phyloP scores from a whole-genome alignment of 2,113 vertebrate genomes.

The Trichomycterus rosablanca region DNA sequence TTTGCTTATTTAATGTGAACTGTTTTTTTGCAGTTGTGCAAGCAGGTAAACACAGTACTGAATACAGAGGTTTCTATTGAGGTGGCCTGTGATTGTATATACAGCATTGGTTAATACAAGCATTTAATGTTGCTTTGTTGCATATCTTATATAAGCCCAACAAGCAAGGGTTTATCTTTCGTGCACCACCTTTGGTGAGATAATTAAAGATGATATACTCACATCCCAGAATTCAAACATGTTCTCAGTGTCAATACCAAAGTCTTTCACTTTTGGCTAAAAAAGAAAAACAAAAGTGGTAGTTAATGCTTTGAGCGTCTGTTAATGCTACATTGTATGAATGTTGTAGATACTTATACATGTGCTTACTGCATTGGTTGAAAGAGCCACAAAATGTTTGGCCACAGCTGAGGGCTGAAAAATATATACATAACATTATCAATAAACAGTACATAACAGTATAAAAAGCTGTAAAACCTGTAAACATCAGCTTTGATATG shows the following conservation, averaged over 20 bases:
- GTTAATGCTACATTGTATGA: too few relatives aligned
- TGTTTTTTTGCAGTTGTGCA: too few relatives aligned
- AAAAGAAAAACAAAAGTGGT: slow-evolving; percentile 13
- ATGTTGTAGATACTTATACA: too few relatives aligned
- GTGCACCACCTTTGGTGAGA: too few relatives aligned
- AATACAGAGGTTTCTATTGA: too few relatives aligned
- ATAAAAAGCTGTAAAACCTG: background rate
- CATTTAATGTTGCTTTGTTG: background rate
- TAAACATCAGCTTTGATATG: background rate
- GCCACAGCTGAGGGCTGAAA: slow-evolving; percentile 83
- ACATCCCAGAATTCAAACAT: slow-evolving; percentile 99
- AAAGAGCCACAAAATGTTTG: slow-evolving; percentile 95
- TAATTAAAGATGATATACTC: slow-evolving; percentile 68
- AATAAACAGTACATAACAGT: background rate
- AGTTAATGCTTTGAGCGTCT: too few relatives aligned
- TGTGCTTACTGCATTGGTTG: slow-evolving; percentile 93
- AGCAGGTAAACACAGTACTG: too few relatives aligned
- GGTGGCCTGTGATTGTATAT: too few relatives aligned
- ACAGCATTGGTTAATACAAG: background rate
- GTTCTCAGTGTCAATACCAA: slow-evolving; percentile 91
- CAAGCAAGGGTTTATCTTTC: too few relatives aligned
- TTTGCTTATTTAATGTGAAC: too few relatives aligned
- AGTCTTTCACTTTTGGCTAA: slow-evolving; percentile 89
- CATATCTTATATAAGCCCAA: background rate
- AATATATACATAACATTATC: background rate